phyloP scores from a whole-genome alignment of 2,113 vertebrate species.

The Lagenorhynchus albirostris region DNA sequence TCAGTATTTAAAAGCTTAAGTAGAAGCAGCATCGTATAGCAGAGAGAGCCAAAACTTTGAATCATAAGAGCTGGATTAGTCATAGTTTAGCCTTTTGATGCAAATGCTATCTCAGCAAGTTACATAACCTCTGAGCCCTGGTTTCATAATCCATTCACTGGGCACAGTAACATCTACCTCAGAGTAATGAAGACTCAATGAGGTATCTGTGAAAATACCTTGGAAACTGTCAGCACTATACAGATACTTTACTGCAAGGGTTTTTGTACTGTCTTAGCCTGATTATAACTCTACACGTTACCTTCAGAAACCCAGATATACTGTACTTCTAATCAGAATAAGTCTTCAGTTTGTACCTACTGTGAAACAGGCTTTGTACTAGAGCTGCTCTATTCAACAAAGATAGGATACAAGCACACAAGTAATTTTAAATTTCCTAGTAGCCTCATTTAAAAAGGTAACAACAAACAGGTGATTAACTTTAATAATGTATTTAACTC shows the following conservation, averaged over 20 bases:
- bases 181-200: not conserved
- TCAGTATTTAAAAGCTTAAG: not conserved
- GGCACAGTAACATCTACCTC: not conserved
- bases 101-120: not conserved
- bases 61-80: not conserved
- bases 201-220: not conserved
- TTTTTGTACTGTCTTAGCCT: not conserved
- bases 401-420: not conserved
- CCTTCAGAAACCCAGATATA: not conserved
- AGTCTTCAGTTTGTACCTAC: not conserved
- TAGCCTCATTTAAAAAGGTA: not conserved
- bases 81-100: not conserved
- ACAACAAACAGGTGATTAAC: not conserved
- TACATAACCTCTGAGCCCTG: not conserved
- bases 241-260: not conserved
- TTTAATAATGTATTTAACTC: not conserved
- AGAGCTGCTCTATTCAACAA: not conserved
- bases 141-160: not conserved
- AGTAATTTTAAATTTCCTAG: not conserved
- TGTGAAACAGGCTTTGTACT: not conserved
- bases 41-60: not conserved
- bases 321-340: not conserved
- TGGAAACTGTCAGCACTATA: not conserved
- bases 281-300: not conserved
- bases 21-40: not conserved